phyloP scores from a whole-genome alignment of 2,888 invertebrate genomes.

The Pomacea canaliculata region DNA sequence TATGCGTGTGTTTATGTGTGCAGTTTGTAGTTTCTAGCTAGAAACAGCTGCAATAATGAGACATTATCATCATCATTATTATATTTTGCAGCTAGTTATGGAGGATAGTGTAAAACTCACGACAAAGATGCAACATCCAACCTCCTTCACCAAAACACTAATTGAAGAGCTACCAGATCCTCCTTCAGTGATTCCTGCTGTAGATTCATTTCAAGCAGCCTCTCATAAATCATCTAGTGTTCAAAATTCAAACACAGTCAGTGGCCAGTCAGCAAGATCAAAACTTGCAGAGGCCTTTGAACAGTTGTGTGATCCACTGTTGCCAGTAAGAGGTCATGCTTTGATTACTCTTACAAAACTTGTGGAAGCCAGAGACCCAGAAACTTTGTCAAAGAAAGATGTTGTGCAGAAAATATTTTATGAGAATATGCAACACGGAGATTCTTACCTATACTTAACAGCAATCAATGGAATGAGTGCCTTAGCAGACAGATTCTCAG shows the following conservation, averaged over 20 bases:
- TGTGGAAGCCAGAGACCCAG: slow-evolving; percentile 77
- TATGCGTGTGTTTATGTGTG: too few species aligned
- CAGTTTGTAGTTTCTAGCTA: too few species aligned
- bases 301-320: slow-evolving; percentile 79
- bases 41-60: too few species aligned
- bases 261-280: background rate
- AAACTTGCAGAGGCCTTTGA: slow-evolving; percentile 73
- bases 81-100: background rate
- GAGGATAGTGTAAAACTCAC: background rate
- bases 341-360: slow-evolving; percentile 81
- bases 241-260: too few species aligned
- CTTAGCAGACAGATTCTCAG: slow-evolving; percentile 78
- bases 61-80: too few species aligned
- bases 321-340: slow-evolving; percentile 87
- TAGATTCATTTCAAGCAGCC: too few species aligned
- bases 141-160: slow-evolving; percentile 10
- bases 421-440: slow-evolving; percentile 82
- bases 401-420: slow-evolving; percentile 64
- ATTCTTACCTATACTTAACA: slow-evolving; percentile 85
- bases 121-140: background rate
- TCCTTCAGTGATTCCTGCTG: background rate
- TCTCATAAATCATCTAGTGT: too few species aligned
- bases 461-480: slow-evolving; percentile 83
- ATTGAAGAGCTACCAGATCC: slow-evolving; percentile 22
- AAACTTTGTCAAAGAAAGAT: slow-evolving; percentile 71